phyloP scores from a whole-genome alignment of 2,888 invertebrate species.

The Phyto melanocephala region DNA sequence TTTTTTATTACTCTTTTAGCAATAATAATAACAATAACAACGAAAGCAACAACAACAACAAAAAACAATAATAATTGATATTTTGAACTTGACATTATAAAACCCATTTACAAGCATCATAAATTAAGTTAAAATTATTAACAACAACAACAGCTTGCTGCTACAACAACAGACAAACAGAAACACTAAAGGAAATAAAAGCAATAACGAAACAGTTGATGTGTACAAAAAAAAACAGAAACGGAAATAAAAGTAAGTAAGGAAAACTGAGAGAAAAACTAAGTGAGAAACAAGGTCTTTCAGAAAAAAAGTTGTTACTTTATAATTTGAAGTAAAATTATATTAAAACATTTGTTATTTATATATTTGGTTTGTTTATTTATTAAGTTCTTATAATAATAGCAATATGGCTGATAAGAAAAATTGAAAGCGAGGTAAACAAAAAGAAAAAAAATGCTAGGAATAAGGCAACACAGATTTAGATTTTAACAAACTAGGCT shows the following conservation, averaged over 20 bases:
- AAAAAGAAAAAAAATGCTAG: not conserved
- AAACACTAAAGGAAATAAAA: not conserved
- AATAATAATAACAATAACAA: too few species aligned
- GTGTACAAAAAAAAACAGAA: not conserved
- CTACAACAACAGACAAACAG: not conserved
- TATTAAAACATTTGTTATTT: not conserved
- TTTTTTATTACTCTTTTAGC: too few species aligned
- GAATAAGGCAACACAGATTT: not conserved
- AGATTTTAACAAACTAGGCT: not conserved
- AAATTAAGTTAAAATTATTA: conserved; percentile 42
- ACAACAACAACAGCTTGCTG: not conserved
- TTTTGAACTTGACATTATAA: conserved; percentile 44
- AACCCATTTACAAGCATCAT: conserved; percentile 22
- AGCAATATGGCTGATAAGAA: not conserved
- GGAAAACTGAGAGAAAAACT: not conserved
- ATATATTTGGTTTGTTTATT: not conserved
- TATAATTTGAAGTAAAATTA: too few species aligned
- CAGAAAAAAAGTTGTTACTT: too few species aligned
- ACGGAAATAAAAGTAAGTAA: not conserved
- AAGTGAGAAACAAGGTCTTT: not conserved
- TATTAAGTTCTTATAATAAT: not conserved
- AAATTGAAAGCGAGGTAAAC: not conserved
- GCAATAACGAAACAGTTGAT: not conserved
- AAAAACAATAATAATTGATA: conserved; percentile 15
- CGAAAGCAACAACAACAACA: not conserved